Base-by-base conservation (phyloP, 1,140 invertebrate species). In the Fopius arisanus region DNA sequence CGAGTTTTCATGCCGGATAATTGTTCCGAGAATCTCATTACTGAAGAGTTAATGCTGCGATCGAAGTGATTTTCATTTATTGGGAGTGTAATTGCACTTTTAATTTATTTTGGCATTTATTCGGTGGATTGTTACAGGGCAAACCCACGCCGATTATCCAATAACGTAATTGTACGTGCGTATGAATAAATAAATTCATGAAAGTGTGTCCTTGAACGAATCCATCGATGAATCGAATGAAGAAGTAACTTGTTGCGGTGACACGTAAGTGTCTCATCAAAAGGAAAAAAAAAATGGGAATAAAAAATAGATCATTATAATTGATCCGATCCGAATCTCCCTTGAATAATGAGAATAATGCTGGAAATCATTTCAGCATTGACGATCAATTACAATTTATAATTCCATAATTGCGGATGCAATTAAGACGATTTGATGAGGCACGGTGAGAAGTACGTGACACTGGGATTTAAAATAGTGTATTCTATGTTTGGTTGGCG, bases 181-280 rank as follows among this genome's bases (percentile, higher is more conserved):
- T 54, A 29, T 16, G 31, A 54, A 70, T 70, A 70, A 70, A 70
- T 70, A 33, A 70, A 70, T 70, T 28, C 68, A 59, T 59, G 68
- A 70, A 48, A 59, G 54, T 59, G 19, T 41, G 68, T 54, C 68
- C 68, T 70, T 70, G 68, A 70, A 48, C 28, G 19, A 19, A 59
- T 59, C 2, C 19, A 21, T 37, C 9, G 59, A 51, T 70, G 68
- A 70, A 29, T 70, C 19, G 68, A 70, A 70, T 70, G 48, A 33
- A 59, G 33, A 70, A 70, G 65, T 41, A 12, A 40, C 33, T 28
- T 26, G 54, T 28, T 59, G 12, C 5, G 54, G 21, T 3, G n/a
- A 26, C 23, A 59, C 23, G 54, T 59, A 51, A 51, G 6, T 51
- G 43, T 51, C 43, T 51, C 43, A 51, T 51, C 2, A 21, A 19